Evolutionary conservation across 2,797 vertebrate genomes (phyloP).

Genomic region (Delichon dasypus): DNA sequence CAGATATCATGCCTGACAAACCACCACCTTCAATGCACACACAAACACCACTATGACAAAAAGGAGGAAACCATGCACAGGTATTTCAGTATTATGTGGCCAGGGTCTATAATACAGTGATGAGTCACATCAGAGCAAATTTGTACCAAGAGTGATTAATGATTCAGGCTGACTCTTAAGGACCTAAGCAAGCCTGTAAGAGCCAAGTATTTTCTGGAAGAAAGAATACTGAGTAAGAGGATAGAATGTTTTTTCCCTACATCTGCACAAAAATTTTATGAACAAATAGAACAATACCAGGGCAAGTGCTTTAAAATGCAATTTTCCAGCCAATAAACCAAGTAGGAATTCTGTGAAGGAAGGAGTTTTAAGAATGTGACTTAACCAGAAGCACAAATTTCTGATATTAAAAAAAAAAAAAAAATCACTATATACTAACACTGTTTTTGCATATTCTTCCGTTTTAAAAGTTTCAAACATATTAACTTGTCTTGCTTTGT

Average conservation of each 20-base stretch:
- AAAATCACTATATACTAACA: constrained; percentile 65
- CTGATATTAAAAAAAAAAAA: constrained; percentile 50
- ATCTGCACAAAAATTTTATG: neutral
- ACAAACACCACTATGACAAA: constrained; percentile 69
- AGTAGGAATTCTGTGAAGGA: constrained; percentile 47
- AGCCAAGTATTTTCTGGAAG: constrained; percentile 31
- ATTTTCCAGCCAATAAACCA: constrained; percentile 56
- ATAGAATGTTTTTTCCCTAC: neutral
- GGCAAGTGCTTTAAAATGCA: constrained; percentile 59
- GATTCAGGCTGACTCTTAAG: constrained; percentile 26
- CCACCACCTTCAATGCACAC: constrained; percentile 65
- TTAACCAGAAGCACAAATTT: constrained; percentile 67
- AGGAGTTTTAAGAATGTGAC: constrained; percentile 65
- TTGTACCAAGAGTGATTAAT: constrained; percentile 22
- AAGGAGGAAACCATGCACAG: constrained; percentile 76
- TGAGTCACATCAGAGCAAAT: constrained; percentile 43
- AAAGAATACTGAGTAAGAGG: neutral
- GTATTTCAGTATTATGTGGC: constrained; percentile 61
- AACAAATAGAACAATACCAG: constrained; percentile 4
- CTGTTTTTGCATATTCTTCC: constrained; percentile 64
- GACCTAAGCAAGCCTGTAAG: constrained; percentile 49
- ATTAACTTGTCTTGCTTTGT: constrained; percentile 55
- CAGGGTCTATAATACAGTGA: constrained; percentile 72
- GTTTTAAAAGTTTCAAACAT: constrained; percentile 46
- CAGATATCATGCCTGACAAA: constrained; percentile 69